These are phyloP conservation scores for Drosophila suboccidentalis DNA, from an alignment of 2,888 invertebrate species.

Conservation along the genomic window DNA sequence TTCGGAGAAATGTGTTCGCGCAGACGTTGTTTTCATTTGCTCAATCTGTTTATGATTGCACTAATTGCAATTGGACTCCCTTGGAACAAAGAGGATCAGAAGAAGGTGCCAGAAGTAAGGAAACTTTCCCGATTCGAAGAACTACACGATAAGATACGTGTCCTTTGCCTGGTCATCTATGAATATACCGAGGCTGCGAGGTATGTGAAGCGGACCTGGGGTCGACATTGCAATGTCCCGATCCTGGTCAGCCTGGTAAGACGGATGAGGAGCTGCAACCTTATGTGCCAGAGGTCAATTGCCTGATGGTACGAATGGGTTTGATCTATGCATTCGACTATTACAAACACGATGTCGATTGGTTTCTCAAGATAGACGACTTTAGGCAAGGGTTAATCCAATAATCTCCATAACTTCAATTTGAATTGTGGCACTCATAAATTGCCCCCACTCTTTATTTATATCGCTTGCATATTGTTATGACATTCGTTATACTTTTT, in stretches of 20 bases:
- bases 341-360: slow-evolving; percentile 88
- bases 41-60: no score
- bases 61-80: no score
- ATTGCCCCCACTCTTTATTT: slow-evolving; percentile 49
- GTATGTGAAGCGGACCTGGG: no score
- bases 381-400: slow-evolving; percentile 90
- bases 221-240: no score
- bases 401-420: slow-evolving; percentile 44
- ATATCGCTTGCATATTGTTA: slow-evolving; percentile 70
- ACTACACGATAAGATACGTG: no score
- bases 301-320: slow-evolving; percentile 96
- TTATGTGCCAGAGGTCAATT: slow-evolving; percentile 86
- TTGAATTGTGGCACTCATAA: slow-evolving; percentile 55
- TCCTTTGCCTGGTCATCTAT: no score
- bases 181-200: no score
- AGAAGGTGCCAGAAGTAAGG: no score
- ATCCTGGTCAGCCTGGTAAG: slow-evolving; percentile 89
- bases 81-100: no score
- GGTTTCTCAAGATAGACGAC: slow-evolving; percentile 98
- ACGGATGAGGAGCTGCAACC: background rate
- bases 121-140: no score
- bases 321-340: slow-evolving; percentile 92
- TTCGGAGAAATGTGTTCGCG: background rate
- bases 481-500: slow-evolving; percentile 60
- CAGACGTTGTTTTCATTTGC: no score